These are phyloP conservation scores for Carassius carassius DNA, from an alignment of 2,113 vertebrate genomes.

Conservation along the genomic window DNA sequence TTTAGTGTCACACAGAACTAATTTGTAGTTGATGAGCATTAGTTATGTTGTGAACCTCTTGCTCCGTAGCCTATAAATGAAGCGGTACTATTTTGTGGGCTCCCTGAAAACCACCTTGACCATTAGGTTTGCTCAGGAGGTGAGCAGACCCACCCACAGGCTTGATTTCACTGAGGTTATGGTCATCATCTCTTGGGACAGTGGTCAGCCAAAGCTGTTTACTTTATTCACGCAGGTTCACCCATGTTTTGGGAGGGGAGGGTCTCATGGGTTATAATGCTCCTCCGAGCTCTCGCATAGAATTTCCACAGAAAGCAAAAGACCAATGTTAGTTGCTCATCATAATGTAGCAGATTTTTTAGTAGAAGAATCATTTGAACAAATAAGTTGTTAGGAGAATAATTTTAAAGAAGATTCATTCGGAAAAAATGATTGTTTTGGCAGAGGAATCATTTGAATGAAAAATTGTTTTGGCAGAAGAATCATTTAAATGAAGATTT, in stretches of 20 bases:
- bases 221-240: slow-evolving; percentile 64
- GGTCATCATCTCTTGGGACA: slow-evolving; percentile 77
- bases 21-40: slow-evolving; percentile 20
- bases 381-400: too few relatives aligned
- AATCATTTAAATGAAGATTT: too few relatives aligned
- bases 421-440: too few relatives aligned
- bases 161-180: slow-evolving; percentile 79
- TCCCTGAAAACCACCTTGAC: slow-evolving; percentile 70
- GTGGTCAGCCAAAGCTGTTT: slow-evolving; percentile 76
- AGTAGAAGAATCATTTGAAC: background rate
- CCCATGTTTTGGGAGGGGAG: slow-evolving; percentile 48
- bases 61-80: slow-evolving; percentile 41
- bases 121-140: slow-evolving; percentile 70
- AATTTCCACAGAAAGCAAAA: slow-evolving; percentile 31
- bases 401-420: too few relatives aligned
- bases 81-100: slow-evolving; percentile 46
- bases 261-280: slow-evolving; percentile 44
- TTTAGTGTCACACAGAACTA: slow-evolving; percentile 23
- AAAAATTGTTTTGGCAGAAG: too few relatives aligned
- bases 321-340: background rate
- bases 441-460: too few relatives aligned
- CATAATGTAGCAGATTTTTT: background rate
- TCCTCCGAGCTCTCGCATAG: slow-evolving; percentile 20
- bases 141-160: slow-evolving; percentile 72
- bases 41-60: slow-evolving; percentile 32